Evolutionary conservation across 2,888 invertebrate genomes (phyloP).

Genomic region (Erynnis tages): DNA sequence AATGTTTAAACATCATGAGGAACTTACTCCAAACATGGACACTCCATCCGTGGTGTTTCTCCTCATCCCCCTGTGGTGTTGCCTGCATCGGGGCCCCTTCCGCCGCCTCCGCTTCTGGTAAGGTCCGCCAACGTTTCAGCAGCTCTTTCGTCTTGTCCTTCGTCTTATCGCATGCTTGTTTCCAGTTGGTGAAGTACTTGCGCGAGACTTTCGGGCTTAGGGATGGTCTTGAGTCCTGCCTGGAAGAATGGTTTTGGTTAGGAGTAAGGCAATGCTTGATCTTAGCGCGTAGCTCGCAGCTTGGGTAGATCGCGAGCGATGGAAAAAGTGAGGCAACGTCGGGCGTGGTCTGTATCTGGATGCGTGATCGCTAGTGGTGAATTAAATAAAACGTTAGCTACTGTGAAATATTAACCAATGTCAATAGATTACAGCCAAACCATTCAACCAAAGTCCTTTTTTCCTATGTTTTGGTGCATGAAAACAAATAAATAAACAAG

Average conservation of each 20-base stretch:
- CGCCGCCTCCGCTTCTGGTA: constrained; percentile 80
- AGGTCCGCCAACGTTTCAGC: constrained; percentile 85
- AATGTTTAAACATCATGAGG: no score
- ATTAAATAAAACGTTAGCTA: no score
- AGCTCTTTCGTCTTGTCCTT: constrained; percentile 88
- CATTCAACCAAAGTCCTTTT: no score
- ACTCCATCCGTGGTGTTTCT: constrained; percentile 85
- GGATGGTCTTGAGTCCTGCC: constrained; percentile 68
- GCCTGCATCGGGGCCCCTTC: constrained; percentile 61
- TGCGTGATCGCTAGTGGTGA: no score
- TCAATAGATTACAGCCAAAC: no score
- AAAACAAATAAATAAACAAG: no score
- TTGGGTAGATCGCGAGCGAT: no score
- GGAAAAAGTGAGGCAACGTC: no score
- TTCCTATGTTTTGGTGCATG: no score
- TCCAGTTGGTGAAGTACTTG: constrained; percentile 88
- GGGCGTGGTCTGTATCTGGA: no score
- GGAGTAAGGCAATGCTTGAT: neutral
- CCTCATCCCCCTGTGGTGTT: constrained; percentile 58
- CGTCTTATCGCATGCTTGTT: constrained; percentile 88
- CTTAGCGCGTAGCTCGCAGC: neutral
- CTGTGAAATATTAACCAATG: no score
- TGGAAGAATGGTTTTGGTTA: no score
- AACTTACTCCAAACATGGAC: constrained; percentile 89
- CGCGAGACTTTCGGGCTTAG: constrained; percentile 83